phyloP scores from a whole-genome alignment of 1,140 invertebrate species.

The Philopotamus ludificatus region DNA sequence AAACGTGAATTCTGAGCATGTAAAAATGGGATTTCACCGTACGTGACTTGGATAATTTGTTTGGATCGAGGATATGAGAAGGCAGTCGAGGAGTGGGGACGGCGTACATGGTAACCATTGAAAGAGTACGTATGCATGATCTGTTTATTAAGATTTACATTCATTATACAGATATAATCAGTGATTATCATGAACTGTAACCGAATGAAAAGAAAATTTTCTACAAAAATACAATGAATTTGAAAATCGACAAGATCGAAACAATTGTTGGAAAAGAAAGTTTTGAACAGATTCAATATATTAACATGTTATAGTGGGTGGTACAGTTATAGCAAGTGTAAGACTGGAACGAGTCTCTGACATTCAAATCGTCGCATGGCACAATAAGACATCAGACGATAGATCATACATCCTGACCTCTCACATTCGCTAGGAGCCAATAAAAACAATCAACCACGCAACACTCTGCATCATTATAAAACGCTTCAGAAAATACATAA shows the following conservation, averaged over 20 bases:
- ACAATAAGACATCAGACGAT: slow-evolving; percentile 38
- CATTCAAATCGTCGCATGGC: slow-evolving; percentile 37
- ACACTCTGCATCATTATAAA: slow-evolving; percentile 33
- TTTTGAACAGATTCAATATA: slow-evolving; percentile 23
- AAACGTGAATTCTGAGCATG: no score
- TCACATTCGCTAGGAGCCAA: slow-evolving; percentile 34
- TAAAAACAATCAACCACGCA: slow-evolving; percentile 32
- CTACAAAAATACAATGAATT: slow-evolving; percentile 41
- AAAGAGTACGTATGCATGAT: slow-evolving; percentile 23
- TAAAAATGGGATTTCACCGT: no score
- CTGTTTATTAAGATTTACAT: slow-evolving; percentile 39
- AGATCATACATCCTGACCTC: slow-evolving; percentile 11
- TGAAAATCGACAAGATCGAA: slow-evolving; percentile 37
- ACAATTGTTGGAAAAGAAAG: slow-evolving; percentile 25
- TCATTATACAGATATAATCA: slow-evolving; percentile 37
- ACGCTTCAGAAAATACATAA: slow-evolving; percentile 42
- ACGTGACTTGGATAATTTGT: no score
- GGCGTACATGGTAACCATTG: no score
- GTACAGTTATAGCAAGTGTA: slow-evolving; percentile 35
- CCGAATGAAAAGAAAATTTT: slow-evolving; percentile 32
- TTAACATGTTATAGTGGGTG: slow-evolving; percentile 34
- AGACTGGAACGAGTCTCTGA: slow-evolving; percentile 26
- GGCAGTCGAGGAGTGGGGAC: no score
- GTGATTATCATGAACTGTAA: slow-evolving; percentile 5
- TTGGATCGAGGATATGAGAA: no score